Base-by-base conservation (phyloP, 2,888 invertebrate genomes). In the Labia minor region DNA sequence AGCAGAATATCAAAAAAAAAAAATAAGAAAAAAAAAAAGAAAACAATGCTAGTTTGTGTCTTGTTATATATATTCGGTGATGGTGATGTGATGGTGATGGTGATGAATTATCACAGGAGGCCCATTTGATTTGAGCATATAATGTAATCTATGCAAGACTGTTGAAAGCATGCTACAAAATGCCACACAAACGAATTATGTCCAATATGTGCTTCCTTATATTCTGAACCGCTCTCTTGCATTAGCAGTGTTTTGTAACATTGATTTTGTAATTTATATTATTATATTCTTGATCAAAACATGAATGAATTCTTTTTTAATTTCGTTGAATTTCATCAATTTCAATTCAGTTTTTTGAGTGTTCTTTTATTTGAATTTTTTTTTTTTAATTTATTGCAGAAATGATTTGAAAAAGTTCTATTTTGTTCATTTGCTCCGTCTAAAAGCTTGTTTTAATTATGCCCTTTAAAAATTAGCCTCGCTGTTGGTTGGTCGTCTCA, bases 401-500 rank as follows among this genome's bases (percentile, higher is more conserved):
- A 49, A 49, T 49, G 3, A 49, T 49, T 49, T 49, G 49, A 49
- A 49, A 49, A 3, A 49, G 3, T 49, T 49, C 14, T 49, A n/a
- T n/a, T 49, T n/a, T 49, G 3, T 49, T 49, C 3, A 11, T 49
- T 49, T 49, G 49, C 49, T 49, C 49, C 49, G 49, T 49, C 49
- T 49, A 49, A n/a, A 49, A 49, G 49, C 49, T 49, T 49, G 49
- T 49, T 49, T 49, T 49, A 14, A 49, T 49, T 49, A 4, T 49
- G 26, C 26, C 26, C 26, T 26, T 26, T n/a, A n/a, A 71, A 74
- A 63, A 61, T 62, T 19, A 66, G 33, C 61, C 61, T 63, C 21
- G 63, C 37, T 66, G 66, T 62, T 63, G 33, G 14, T 63, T 66
- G 19, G 37, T 62, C 21, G 61, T 66, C 16, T 18, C 19, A 21